These are phyloP conservation scores for Diglossa cyanea DNA, from an alignment of 2,797 vertebrate species.

Conservation along the genomic window DNA sequence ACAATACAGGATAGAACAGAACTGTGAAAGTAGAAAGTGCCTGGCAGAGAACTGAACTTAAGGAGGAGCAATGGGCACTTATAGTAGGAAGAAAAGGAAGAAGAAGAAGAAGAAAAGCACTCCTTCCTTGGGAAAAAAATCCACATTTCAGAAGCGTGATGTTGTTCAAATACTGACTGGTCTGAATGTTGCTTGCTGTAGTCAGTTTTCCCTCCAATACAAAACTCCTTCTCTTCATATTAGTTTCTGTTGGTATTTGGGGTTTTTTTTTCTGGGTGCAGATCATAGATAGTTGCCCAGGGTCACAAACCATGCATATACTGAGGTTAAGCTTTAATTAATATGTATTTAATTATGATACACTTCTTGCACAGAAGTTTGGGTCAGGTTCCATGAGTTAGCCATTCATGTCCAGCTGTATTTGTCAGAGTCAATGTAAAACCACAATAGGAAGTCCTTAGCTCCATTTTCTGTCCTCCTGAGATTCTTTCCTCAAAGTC, in stretches of 20 bases:
- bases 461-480: not conserved
- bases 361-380: not conserved
- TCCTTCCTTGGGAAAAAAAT: not conserved
- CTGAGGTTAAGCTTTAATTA: not conserved
- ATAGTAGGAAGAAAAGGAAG: not conserved
- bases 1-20: not conserved
- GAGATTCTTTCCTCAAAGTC: not conserved
- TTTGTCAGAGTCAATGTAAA: not conserved
- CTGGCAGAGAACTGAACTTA: not conserved
- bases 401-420: accelerated
- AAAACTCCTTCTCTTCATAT: not conserved
- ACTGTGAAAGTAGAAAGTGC: not conserved
- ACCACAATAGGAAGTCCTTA: not conserved
- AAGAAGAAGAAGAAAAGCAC: not conserved
- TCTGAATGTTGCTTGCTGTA: not conserved
- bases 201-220: not conserved
- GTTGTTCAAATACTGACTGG: not conserved
- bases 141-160: accelerated
- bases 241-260: not conserved
- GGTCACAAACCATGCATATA: not conserved
- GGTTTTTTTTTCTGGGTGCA: not conserved
- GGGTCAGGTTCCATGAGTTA: not conserved
- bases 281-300: not conserved
- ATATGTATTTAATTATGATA: not conserved
- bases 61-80: not conserved